These are phyloP conservation scores for Battus philenor DNA, from an alignment of 1,140 invertebrate species.

Conservation along the genomic window DNA sequence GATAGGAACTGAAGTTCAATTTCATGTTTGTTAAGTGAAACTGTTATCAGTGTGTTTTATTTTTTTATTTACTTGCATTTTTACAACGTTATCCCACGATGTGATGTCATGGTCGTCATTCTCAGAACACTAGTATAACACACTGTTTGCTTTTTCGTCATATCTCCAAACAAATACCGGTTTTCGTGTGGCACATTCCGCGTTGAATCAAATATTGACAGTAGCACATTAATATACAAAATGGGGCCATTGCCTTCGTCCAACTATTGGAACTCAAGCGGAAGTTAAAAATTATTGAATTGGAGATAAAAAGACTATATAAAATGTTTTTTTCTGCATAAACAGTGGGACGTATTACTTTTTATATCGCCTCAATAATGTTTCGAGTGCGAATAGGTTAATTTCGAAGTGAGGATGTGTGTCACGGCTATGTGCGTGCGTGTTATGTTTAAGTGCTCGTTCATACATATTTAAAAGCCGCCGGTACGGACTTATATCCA, in stretches of 20 bases:
- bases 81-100: slow-evolving; percentile 18
- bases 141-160: slow-evolving; percentile 35
- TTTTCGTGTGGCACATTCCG: slow-evolving; percentile 29
- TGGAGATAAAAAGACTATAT: not conserved
- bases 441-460: slow-evolving; percentile 38
- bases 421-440: slow-evolving; percentile 61
- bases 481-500: slow-evolving; percentile 49
- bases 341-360: not conserved
- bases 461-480: slow-evolving; percentile 66
- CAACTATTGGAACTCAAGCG: slow-evolving; percentile 2
- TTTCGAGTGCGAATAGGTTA: slow-evolving; percentile 35
- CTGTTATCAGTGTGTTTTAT: no score
- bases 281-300: not conserved
- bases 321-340: not conserved
- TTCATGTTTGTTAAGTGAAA: no score
- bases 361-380: slow-evolving; percentile 18
- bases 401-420: slow-evolving; percentile 51
- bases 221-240: slow-evolving; percentile 22
- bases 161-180: slow-evolving; percentile 27
- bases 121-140: slow-evolving; percentile 32
- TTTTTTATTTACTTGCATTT: no score
- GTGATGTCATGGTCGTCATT: slow-evolving; percentile 47
- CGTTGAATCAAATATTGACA: slow-evolving; percentile 37
- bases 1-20: no score
- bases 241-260: slow-evolving; percentile 36